Conservation (phyloP, 64 coral and sea anemone species). For the Hydrozoanthus tunicans region DNA sequence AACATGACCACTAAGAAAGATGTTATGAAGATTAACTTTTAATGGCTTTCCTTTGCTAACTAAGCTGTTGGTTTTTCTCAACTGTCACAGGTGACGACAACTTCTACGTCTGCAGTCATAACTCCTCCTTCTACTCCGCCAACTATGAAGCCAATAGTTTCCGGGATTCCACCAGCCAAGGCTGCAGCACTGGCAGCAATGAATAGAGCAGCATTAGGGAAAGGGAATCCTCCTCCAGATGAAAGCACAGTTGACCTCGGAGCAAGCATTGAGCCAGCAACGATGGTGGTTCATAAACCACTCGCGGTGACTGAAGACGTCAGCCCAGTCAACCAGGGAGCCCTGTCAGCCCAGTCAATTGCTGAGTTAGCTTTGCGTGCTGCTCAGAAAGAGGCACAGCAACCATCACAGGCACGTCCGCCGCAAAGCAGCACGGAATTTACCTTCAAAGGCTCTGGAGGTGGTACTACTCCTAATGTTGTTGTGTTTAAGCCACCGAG, state of each 20-base stretch:
- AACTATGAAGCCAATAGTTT: not conserved
- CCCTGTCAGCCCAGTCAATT: conserved; percentile 34
- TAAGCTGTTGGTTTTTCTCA: not conserved
- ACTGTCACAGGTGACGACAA: not conserved
- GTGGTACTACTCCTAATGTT: not conserved
- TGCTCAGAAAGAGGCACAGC: conserved; percentile 35
- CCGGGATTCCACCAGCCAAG: not conserved
- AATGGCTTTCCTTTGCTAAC: too few relatives aligned
- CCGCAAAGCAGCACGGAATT: conserved; percentile 55
- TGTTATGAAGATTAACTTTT: not conserved
- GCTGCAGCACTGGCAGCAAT: conserved; percentile 43
- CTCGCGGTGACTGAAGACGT: not conserved
- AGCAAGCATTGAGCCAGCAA: conserved; percentile 53
- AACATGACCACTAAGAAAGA: too few relatives aligned
- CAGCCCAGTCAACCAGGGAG: not conserved
- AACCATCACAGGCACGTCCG: not conserved
- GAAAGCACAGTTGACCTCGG: conserved; percentile 45
- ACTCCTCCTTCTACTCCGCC: not conserved
- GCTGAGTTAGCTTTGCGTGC: not conserved
- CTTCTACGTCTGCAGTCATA: not conserved
- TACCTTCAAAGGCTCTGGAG: conserved; percentile 26
- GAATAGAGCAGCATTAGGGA: not conserved
- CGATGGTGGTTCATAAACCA: conserved; percentile 47
- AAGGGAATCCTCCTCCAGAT: conserved; percentile 3
- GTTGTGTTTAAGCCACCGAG: conserved; percentile 26